Evolutionary conservation across 2,797 vertebrate genomes (phyloP), one percentile per base, ranked within the genome.

Genomic region (Chromis chromis): DNA sequence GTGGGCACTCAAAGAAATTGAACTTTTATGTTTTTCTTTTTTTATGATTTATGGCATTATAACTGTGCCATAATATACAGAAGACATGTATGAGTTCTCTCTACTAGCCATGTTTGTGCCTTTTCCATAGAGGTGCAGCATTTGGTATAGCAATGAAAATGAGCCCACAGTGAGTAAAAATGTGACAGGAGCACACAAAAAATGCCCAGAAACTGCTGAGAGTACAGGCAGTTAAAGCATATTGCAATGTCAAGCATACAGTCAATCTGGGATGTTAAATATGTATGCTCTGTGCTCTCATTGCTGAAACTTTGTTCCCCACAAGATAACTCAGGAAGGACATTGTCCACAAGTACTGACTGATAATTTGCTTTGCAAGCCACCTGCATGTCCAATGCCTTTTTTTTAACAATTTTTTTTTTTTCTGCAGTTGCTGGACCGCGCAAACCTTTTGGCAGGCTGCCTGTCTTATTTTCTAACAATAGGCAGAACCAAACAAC

Each of bases 281-380:
- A 48, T 81, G 70, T 44, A 44, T 70, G 75, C 25, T 64, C 28
- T 61, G 25, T 57, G 55, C 63, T 66, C 33, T 60, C 49, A 64
- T 59, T 3, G 10, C 36, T 54, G 53, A 49, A 42, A 72, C 52
- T 74, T 60, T 69, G 25, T 77, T 78, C 60, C 71, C 49, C 48
- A 46, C 24, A 49, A 65, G 70, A 65, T 36, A 61, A 63, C 42
- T 13, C 21, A 19, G 25, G 70, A 76, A 76, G 62, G 73, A 85
- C 64, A 74, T 42, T 58, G 63, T 73, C 59, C 67, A 59, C 56
- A 69, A 76, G 44, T 33, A n/a, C 49, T 76, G 58, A 70, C 56
- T 82, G 60, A 71, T 61, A 80, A 81, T 72, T 65, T 69, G 64
- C 24, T 55, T 42, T 16, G 2, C 60, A 65, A 19, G 31, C 59